These are phyloP conservation scores for Rana temporaria DNA, from an alignment of 2,113 vertebrate genomes.

Conservation along the genomic window DNA sequence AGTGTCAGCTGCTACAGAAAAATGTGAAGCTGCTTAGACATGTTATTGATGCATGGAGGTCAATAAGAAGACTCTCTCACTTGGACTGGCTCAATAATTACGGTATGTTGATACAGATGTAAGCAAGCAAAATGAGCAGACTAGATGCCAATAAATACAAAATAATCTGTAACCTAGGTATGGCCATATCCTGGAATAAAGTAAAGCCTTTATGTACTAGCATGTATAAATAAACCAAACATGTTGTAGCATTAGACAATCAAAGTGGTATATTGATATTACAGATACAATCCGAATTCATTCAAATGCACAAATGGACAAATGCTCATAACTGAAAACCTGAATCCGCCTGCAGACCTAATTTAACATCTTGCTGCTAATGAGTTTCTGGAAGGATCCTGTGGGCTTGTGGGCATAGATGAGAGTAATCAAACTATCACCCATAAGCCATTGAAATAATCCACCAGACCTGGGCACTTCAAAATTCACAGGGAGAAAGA, in stretches of 20 bases:
- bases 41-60: neutral
- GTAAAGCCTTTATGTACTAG: neutral
- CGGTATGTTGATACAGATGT: conserved; percentile 21
- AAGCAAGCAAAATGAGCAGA: conserved; percentile 14
- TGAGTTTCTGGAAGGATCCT: too few relatives aligned
- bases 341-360: too few relatives aligned
- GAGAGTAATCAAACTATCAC: too few relatives aligned
- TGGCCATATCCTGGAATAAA: conserved; percentile 5
- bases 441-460: too few relatives aligned
- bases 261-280: too few relatives aligned
- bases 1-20: neutral
- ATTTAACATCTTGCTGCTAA: too few relatives aligned
- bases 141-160: conserved; percentile 17
- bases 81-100: conserved; percentile 8
- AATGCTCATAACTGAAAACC: too few relatives aligned
- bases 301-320: too few relatives aligned
- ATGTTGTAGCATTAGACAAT: neutral
- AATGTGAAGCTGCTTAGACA: neutral
- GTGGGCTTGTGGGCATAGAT: too few relatives aligned
- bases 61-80: neutral
- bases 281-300: too few relatives aligned
- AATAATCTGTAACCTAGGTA: conserved; percentile 10
- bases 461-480: too few relatives aligned
- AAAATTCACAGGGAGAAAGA: too few relatives aligned
- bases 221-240: conserved; percentile 6